Base-by-base conservation (phyloP, 2,113 vertebrate genomes). In the Poeciliopsis occidentalis region DNA sequence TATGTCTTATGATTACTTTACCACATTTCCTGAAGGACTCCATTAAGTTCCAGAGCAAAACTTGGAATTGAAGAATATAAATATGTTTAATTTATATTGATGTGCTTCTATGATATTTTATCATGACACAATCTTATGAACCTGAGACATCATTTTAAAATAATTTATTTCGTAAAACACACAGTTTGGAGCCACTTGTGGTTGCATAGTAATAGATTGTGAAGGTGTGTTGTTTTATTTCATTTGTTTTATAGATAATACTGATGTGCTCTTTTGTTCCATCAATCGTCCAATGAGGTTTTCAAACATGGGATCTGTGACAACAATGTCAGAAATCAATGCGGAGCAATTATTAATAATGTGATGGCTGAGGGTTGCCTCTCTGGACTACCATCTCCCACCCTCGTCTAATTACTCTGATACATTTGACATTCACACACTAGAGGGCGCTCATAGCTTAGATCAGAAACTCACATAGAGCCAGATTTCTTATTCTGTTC, bases 381-480 rank as follows among this genome's bases (percentile, higher is more conserved):
- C 67, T 63, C 66, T 8, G 26, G 54, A 65, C 12, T 60, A 60
- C 12, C n/a, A 63, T 29, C 64, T 44, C 75, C 75, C 79, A 64
- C 51, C 62, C 44, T 72, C 0, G 77, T 39, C 1, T 30, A 4
- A 32, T 34, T 37, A 24, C 63, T 62, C 4, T 31, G 12, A 41
- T 7, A 2, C 4, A 37, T 39, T 3, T 51, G 5, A 13, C 47
- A 30, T 71, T 24, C 10, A 26, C 71, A 69, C 92, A 91, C 87
- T 90, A 90, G 92, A 87, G 89, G 90, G 88, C 34, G 84, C 84
- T 90, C 82, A 86, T 54, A 64, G 78, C 72, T 81, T 82, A 89
- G 3, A 8, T 27, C 67, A 57, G 2, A 73, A n/a, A 26, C 17
- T 57, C 15, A 2, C 13, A 32, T 11, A 1, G 30, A 31, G 63